phyloP scores from a whole-genome alignment of 2,888 invertebrate species.

The Spialia ferax region DNA sequence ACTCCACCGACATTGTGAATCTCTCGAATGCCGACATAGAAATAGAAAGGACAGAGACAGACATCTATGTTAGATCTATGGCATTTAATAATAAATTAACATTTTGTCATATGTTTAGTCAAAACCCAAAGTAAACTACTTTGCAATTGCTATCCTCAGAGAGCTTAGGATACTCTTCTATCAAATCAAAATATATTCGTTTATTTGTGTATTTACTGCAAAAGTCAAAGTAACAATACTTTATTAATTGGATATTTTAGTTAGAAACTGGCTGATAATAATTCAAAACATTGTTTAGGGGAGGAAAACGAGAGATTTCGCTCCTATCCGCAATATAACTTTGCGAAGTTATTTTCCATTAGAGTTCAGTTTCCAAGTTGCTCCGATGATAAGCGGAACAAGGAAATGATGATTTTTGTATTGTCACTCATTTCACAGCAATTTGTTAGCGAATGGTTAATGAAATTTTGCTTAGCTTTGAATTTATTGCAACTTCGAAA shows the following conservation, averaged over 20 bases:
- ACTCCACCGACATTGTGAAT: too few relatives aligned
- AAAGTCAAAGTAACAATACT: not conserved
- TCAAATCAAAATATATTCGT: too few relatives aligned
- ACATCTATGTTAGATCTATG: too few relatives aligned
- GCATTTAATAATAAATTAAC: too few relatives aligned
- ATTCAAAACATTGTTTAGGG: conserved; percentile 5
- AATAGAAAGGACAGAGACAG: too few relatives aligned
- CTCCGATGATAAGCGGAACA: conserved; percentile 1
- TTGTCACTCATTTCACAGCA: not conserved
- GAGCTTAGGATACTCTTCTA: too few relatives aligned
- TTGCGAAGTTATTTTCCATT: conserved; percentile 7
- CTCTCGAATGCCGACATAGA: too few relatives aligned
- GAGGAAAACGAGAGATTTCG: conserved; percentile 5
- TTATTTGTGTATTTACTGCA: too few relatives aligned
- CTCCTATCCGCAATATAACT: not conserved
- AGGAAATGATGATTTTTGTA: not conserved
- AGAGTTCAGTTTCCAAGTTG: conserved; percentile 6
- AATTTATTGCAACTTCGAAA: not conserved
- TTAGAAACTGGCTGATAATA: conserved; percentile 7
- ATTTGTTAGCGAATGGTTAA: conserved; percentile 2
- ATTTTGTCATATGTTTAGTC: too few relatives aligned
- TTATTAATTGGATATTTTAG: not conserved
- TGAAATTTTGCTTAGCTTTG: not conserved
- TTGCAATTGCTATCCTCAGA: too few relatives aligned
- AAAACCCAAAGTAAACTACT: too few relatives aligned